A percentile compares a stretch with the other conserved stretches of the same genome.
Evolutionary conservation across 2,797 vertebrate genomes (phyloP).

Genomic region (Meriones psammophilus): DNA sequence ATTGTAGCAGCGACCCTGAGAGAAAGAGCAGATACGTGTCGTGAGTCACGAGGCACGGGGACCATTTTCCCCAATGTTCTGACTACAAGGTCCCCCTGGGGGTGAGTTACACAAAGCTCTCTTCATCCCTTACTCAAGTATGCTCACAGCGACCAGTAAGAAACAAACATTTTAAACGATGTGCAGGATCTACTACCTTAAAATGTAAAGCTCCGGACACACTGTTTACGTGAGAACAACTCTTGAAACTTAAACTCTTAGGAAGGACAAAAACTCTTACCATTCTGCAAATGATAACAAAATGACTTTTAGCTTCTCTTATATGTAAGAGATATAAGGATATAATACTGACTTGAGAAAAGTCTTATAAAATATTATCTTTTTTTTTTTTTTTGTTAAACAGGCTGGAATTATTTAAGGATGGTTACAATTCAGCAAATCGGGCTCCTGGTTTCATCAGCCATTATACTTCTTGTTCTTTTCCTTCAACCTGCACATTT

Average conservation of each 20-base stretch:
- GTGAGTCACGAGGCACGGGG: background rate
- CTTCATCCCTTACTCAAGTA: background rate
- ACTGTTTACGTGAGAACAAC: constrained; percentile 20
- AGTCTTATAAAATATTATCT: background rate
- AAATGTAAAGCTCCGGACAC: constrained; percentile 27
- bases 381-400: constrained; percentile 2
- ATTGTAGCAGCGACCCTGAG: constrained; percentile 97
- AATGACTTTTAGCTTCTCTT: constrained; percentile 35
- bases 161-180: constrained; percentile 33
- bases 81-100: background rate
- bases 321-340: background rate
- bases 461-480: background rate
- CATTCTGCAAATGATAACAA: background rate
- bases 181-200: background rate
- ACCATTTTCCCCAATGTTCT: background rate
- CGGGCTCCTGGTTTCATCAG: background rate
- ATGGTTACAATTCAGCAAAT: constrained; percentile 28
- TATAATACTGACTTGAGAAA: background rate
- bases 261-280: background rate
- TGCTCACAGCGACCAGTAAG: background rate
- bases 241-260: background rate
- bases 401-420: constrained; percentile 14
- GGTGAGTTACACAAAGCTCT: background rate
- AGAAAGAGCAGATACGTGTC: constrained; percentile 57
- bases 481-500: constrained; percentile 3